Evolutionary conservation across 2,888 invertebrate genomes (phyloP).

Genomic region (Exocentrus adspersus): DNA sequence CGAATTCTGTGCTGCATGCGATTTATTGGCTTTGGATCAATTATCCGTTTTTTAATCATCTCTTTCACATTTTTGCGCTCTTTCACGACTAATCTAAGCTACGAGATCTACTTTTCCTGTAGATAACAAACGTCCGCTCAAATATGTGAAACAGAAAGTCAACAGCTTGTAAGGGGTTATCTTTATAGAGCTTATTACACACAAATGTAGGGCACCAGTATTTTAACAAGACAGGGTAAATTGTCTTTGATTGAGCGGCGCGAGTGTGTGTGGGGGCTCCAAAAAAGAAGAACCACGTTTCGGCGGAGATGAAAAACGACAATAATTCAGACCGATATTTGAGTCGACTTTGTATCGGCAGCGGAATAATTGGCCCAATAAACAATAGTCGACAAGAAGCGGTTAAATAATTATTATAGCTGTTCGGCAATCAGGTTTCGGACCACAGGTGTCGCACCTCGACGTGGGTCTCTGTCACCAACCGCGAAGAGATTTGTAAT

Average conservation of each 20-base stretch:
- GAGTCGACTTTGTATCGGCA: conserved; percentile 28
- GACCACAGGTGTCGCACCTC: conserved; percentile 49
- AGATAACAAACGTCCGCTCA: not conserved
- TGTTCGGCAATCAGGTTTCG: conserved; percentile 45
- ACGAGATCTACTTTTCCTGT: not conserved
- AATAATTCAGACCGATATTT: conserved; percentile 30
- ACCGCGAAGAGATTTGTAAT: conserved; percentile 23
- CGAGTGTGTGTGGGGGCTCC: conserved; percentile 3
- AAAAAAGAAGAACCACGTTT: conserved; percentile 12
- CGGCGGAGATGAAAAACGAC: conserved; percentile 24
- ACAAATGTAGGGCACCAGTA: no score
- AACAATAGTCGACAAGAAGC: conserved; percentile 50
- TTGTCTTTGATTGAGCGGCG: no score
- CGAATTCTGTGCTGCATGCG: conserved; percentile 31
- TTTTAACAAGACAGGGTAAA: no score
- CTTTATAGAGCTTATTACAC: no score
- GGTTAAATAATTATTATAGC: conserved; percentile 48
- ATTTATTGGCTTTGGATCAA: conserved; percentile 31
- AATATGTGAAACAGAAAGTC: not conserved
- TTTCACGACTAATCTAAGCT: not conserved
- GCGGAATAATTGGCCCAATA: conserved; percentile 46
- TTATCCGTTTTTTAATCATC: conserved; percentile 24
- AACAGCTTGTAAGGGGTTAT: no score
- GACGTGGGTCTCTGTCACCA: conserved; percentile 32
- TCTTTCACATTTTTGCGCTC: not conserved